phyloP scores from a whole-genome alignment of 35 echinoderm and acorn worm genomes.

The Eucidaris tribuloides region DNA sequence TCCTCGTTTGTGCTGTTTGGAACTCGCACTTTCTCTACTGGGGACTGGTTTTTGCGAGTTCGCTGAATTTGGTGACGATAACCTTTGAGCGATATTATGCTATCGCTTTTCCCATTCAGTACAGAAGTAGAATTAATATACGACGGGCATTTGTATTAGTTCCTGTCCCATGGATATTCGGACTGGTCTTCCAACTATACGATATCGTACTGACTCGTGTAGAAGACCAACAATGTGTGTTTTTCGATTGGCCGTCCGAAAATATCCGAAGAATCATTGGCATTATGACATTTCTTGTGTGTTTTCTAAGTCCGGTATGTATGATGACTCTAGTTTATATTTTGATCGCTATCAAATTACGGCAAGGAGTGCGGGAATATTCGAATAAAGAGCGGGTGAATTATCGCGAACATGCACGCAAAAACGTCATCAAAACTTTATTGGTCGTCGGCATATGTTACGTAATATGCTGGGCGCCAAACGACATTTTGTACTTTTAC shows the following conservation, averaged over 20 bases:
- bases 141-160: background rate
- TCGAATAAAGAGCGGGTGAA: background rate
- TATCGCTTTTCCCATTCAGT: constrained; percentile 48
- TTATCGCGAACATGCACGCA: background rate
- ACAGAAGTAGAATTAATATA: background rate
- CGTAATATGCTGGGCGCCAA: constrained; percentile 63
- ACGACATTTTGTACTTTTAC: too few relatives aligned
- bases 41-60: constrained; percentile 45
- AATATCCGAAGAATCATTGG: background rate
- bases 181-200: constrained; percentile 12
- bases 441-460: constrained; percentile 43
- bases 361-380: background rate
- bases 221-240: background rate
- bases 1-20: constrained; percentile 64
- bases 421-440: constrained; percentile 63
- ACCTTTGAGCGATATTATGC: constrained; percentile 67
- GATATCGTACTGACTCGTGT: constrained; percentile 12
- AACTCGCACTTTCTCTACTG: constrained; percentile 55
- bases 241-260: background rate
- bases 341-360: constrained; percentile 19
- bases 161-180: background rate
- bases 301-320: constrained; percentile 26
- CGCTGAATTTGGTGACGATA: constrained; percentile 50
- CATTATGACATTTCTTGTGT: background rate
- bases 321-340: constrained; percentile 64